These are phyloP conservation scores for Formica exsecta DNA, from an alignment of 1,140 invertebrate species.

Conservation along the genomic window DNA sequence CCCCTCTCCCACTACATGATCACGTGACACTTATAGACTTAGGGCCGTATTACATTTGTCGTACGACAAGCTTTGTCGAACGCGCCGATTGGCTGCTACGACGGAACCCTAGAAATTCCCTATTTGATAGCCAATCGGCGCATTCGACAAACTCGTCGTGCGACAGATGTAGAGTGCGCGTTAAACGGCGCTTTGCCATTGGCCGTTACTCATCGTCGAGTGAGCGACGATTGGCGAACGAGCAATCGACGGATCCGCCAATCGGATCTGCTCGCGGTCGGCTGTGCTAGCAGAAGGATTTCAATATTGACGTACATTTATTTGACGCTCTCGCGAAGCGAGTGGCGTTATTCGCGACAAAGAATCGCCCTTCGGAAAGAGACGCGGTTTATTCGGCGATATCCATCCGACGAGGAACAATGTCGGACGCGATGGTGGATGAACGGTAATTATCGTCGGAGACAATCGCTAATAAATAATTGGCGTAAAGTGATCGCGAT, in stretches of 20 bases:
- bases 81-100: no score
- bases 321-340: slow-evolving; percentile 62
- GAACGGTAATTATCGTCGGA: slow-evolving; percentile 74
- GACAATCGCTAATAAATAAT: neutral
- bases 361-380: neutral
- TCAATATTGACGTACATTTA: slow-evolving; percentile 72
- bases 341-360: slow-evolving; percentile 18
- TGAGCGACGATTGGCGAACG: neutral
- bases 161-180: no score
- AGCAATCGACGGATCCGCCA: neutral
- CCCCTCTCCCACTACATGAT: no score
- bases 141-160: neutral
- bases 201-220: no score
- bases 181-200: no score
- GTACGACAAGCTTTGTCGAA: no score
- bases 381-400: neutral
- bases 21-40: no score
- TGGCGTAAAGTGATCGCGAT: neutral
- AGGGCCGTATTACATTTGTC: no score
- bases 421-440: slow-evolving; percentile 75
- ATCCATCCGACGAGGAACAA: slow-evolving; percentile 38
- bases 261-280: slow-evolving; percentile 38
- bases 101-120: no score
- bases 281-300: slow-evolving; percentile 69
- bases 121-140: neutral